Percentiles rank a stretch among this genome's conserved stretches.
Conservation (phyloP, 2,888 invertebrate species). For the Apamea anceps region DNA sequence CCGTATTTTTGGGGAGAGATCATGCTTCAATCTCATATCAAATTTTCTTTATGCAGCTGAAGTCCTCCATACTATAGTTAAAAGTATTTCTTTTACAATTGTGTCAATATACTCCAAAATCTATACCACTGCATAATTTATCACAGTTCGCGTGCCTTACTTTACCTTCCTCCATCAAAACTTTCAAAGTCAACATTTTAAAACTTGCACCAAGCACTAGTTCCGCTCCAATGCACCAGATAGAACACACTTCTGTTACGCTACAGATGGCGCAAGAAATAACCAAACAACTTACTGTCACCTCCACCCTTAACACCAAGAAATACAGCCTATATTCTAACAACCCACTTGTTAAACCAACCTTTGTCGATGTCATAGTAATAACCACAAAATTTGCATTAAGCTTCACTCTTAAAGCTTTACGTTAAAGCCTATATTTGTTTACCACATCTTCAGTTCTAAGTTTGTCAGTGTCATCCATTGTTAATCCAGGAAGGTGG, state of each 20-base stretch:
- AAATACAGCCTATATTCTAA: slow-evolving; percentile 40
- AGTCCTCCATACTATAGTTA: background rate
- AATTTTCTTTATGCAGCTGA: background rate
- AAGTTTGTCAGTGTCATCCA: slow-evolving; percentile 50
- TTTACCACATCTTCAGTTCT: background rate
- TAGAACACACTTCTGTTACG: slow-evolving; percentile 72
- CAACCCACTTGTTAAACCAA: background rate
- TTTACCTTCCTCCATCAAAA: background rate
- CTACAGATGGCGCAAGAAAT: slow-evolving; percentile 68
- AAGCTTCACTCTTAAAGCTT: background rate
- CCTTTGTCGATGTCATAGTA: slow-evolving; percentile 46
- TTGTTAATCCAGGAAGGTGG: slow-evolving; percentile 61
- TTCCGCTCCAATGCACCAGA: slow-evolving; percentile 74
- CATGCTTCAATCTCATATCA: background rate
- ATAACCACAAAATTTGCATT: slow-evolving; percentile 15
- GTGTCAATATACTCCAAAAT: background rate
- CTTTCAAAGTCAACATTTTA: slow-evolving; percentile 35
- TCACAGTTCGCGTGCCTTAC: background rate
- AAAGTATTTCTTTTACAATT: background rate
- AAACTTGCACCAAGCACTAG: slow-evolving; percentile 61
- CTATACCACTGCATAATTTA: background rate
- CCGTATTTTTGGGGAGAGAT: too few species aligned
- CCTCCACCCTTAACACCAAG: slow-evolving; percentile 8
- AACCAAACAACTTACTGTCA: slow-evolving; percentile 1
- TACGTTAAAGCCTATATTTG: slow-evolving; percentile 39